phyloP scores from a whole-genome alignment of 2,797 vertebrate species.

The Myotis daubentonii region DNA sequence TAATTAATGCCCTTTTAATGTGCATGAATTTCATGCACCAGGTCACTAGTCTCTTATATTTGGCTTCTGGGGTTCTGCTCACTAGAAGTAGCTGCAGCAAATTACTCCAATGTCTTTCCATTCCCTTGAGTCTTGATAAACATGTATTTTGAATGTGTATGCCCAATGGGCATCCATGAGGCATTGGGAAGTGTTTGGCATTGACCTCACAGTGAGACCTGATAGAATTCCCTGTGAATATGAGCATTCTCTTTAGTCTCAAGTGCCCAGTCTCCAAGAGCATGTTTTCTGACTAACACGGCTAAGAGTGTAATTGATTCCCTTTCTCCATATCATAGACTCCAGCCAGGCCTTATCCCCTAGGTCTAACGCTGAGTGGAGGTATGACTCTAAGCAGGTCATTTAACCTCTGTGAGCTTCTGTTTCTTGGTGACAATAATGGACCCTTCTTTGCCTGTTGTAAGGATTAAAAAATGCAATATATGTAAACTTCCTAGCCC shows the following conservation, averaged over 20 bases:
- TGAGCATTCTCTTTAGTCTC: background rate
- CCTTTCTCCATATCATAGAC: background rate
- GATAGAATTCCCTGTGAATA: background rate
- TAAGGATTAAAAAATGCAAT: slow-evolving; percentile 9
- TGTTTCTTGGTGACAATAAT: background rate
- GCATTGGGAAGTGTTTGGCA: accelerated
- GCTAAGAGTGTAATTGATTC: background rate
- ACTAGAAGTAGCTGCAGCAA: background rate
- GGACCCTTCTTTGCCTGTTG: background rate
- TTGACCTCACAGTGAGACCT: background rate
- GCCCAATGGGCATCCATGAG: background rate
- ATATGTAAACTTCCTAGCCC: background rate
- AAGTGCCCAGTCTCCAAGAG: background rate
- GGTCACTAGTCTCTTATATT: too few species aligned
- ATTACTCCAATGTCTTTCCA: background rate
- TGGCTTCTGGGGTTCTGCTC: background rate
- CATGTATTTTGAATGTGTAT: background rate
- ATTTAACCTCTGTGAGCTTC: background rate
- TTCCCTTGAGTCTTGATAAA: background rate
- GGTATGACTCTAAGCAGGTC: background rate
- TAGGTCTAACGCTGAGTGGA: background rate
- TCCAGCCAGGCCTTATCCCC: background rate
- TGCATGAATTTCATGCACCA: too few species aligned
- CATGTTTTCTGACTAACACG: too few species aligned
- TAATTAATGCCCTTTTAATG: too few species aligned